Evolutionary conservation across 2,797 vertebrate species (phyloP), one percentile per base, ranked within the genome.

Genomic region (Neoniphon sammara): DNA sequence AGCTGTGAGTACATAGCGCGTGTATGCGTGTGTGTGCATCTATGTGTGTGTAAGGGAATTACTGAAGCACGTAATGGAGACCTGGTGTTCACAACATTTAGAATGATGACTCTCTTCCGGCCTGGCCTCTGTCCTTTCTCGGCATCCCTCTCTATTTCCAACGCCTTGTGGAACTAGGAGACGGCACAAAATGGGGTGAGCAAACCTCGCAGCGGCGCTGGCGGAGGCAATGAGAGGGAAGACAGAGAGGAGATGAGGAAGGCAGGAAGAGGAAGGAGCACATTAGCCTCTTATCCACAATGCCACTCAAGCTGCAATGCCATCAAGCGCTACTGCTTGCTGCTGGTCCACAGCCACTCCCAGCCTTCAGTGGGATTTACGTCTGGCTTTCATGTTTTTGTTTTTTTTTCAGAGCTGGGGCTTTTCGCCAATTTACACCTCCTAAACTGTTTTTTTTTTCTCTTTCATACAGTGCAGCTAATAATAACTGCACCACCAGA

Each of bases 51-150:
- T 42, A 50, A 53, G 59, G 62, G 67, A 64, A 67, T 83, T 84
- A 86, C 49, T 84, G 82, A 83, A 85, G 84, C 89, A 79, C 60
- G 61, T 89, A 93, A 92, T 88, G 81, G 87, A 89, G 81, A 89
- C 85, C 85, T 44, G 56, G 73, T 69, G 80, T 85, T 88, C 72
- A 57, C 53, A 73, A 79, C 63, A 4, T 83, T 90, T 70, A 80
- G 77, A 88, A 83, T 67, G 86, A 90, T 78, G 73, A 78, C 77
- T 89, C 70, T 81, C 56, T 85, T 52, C 70, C 31, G 18, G 20
- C 30, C 65, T 36, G 3, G 11, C 54, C 66, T 20, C 67, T 42
- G 58, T 68, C 62, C 47, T 71, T 67, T 55, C 21, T 72, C 66
- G 66, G 42, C 49, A 52, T 82, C 73, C 57, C 53, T 42, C 58